phyloP scores from a whole-genome alignment of 2,797 vertebrate genomes.

The Acrossocheilus wenchowensis region DNA sequence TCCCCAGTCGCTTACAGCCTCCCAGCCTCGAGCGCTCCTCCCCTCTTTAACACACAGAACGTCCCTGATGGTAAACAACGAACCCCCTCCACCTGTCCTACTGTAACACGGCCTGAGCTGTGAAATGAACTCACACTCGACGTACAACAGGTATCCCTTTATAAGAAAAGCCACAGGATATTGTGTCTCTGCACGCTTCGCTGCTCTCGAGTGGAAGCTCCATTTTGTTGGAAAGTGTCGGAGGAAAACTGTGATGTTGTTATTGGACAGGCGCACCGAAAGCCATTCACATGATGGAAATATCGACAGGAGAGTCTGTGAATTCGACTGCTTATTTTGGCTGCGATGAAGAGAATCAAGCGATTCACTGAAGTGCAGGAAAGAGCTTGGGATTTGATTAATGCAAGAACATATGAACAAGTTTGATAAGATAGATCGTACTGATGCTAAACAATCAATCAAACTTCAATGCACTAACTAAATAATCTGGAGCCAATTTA shows the following conservation, averaged over 20 bases:
- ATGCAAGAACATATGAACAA: neutral
- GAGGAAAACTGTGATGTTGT: slow-evolving; percentile 2
- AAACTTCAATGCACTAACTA: neutral
- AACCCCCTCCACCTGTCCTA: slow-evolving; percentile 49
- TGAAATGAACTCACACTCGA: slow-evolving; percentile 42
- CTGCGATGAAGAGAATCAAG: neutral
- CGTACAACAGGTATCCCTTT: slow-evolving; percentile 49
- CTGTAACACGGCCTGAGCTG: slow-evolving; percentile 45
- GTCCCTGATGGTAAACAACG: slow-evolving; percentile 21
- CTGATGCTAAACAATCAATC: neutral
- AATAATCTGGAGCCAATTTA: neutral
- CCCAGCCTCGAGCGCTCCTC: neutral
- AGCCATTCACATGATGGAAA: slow-evolving; percentile 12
- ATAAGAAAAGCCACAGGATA: slow-evolving; percentile 16
- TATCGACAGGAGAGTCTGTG: neutral
- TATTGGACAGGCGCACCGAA: neutral
- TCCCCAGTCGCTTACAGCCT: slow-evolving; percentile 23
- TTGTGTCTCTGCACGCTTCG: neutral
- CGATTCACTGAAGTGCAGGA: neutral
- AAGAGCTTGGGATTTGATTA: neutral
- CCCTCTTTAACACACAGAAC: slow-evolving; percentile 1
- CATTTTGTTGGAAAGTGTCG: slow-evolving; percentile 1
- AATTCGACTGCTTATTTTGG: neutral
- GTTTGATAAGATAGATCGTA: slow-evolving; percentile 12
- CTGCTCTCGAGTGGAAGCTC: slow-evolving; percentile 9